These are phyloP conservation scores for Candoia aspera DNA, from an alignment of 2,113 vertebrate species.

Conservation along the genomic window DNA sequence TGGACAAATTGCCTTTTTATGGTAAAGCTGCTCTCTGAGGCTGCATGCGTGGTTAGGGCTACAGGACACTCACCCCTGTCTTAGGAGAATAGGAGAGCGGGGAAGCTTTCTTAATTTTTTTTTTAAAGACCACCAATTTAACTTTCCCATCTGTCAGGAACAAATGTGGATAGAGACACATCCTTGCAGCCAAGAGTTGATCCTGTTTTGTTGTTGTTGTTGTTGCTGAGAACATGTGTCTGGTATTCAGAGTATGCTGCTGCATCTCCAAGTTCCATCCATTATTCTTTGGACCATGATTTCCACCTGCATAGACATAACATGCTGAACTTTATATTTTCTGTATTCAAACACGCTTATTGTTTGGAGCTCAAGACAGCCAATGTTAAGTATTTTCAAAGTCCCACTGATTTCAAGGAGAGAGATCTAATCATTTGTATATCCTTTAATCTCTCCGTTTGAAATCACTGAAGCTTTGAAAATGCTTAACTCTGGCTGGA, in stretches of 20 bases:
- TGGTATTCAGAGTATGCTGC: not conserved
- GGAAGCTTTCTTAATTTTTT: not conserved
- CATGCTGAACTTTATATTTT: not conserved
- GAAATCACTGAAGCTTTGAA: conserved; percentile 11
- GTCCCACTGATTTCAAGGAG: conserved; percentile 1
- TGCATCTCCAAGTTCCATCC: not conserved
- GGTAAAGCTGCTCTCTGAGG: not conserved
- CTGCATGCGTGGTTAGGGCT: not conserved
- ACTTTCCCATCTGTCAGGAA: not conserved
- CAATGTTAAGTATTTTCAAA: conserved; percentile 6
- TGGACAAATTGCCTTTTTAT: too few species aligned
- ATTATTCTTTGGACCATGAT: not conserved
- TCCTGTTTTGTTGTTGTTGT: not conserved
- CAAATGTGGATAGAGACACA: not conserved
- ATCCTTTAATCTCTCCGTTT: conserved; percentile 10
- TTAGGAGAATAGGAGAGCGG: not conserved
- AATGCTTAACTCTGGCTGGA: not conserved
- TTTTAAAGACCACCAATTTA: not conserved
- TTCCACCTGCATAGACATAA: not conserved
- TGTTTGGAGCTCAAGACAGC: not conserved
- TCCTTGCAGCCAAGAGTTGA: not conserved
- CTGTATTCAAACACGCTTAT: not conserved
- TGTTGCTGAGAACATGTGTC: not conserved
- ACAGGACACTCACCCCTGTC: not conserved
- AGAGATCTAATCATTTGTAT: not conserved